A percentile compares a stretch with the other conserved stretches of the same genome.
These are phyloP conservation scores for Lipophrys pholis DNA, from an alignment of 2,113 vertebrate genomes.

Conservation along the genomic window DNA sequence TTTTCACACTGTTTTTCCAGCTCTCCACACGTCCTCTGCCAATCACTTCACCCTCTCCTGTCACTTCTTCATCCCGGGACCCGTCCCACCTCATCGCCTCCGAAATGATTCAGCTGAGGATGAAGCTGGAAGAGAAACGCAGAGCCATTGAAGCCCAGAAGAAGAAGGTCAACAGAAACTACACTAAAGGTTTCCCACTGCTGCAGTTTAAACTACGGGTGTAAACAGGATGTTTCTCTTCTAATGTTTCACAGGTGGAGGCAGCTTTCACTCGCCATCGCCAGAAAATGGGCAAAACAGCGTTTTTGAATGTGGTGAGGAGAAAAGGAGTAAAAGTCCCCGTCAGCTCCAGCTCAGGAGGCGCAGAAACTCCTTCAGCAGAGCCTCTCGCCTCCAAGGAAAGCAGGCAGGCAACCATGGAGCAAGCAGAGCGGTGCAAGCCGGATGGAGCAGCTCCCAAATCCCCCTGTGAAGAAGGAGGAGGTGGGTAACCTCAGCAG, in stretches of 20 bases:
- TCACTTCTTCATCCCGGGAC: constrained; percentile 84
- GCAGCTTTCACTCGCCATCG: constrained; percentile 94
- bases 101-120: constrained; percentile 97
- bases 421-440: constrained; percentile 77
- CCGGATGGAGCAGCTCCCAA: constrained; percentile 86
- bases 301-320: constrained; percentile 95
- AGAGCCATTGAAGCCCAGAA: constrained; percentile 97
- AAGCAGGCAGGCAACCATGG: constrained; percentile 41
- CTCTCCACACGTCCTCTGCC: constrained; percentile 70
- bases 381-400: constrained; percentile 56
- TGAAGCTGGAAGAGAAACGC: constrained; percentile 97
- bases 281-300: constrained; percentile 96
- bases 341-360: constrained; percentile 84
- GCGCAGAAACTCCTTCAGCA: constrained; percentile 76
- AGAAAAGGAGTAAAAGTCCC: constrained; percentile 90
- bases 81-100: constrained; percentile 92
- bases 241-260: constrained; percentile 85
- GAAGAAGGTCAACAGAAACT: constrained; percentile 85
- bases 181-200: background rate
- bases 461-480: constrained; percentile 89
- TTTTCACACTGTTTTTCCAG: no score
- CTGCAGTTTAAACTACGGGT: background rate
- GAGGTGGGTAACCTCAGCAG: constrained; percentile 48
- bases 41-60: constrained; percentile 74
- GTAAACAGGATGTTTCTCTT: background rate